Base-by-base conservation (phyloP, 2,888 invertebrate genomes). In the Drosophila macrothrix region DNA sequence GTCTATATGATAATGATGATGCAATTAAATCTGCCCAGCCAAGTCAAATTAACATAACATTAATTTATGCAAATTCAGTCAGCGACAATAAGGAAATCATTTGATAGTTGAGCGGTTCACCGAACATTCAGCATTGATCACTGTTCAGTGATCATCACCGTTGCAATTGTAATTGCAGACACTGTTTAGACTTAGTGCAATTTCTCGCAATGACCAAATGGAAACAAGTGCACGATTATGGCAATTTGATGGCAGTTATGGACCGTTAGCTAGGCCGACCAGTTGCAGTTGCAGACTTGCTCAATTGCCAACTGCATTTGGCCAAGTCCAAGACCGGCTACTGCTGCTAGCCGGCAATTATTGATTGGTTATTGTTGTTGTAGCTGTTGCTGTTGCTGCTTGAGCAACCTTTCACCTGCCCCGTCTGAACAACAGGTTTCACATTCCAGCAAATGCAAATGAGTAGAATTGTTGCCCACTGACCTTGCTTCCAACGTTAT, bases 201-300 rank as follows among this genome's bases (percentile, higher is more conserved):
- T 80, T 84, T 88, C 85, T 88, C 80, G 80, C 69, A 77, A 84
- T 87, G 90, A 70, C 80, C 83, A 85, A 84, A 80, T 80, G 78
- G 68, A 78, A 76, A 69, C 88, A 71, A 74, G 69, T 83, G 72
- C 76, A 55, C 76, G 73, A 89, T 86, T 86, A 86, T 90, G 82
- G 89, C 85, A 77, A 85, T 80, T 89, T 80, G 59, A 35, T 69
- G 76, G 76, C 82, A 62, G 67, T 78, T 83, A 85, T 84, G 86
- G 80, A 65, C 81, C 63, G 82, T 53, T 62, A 68, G 65, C 46
- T 35, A 37, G 73, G 54, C 84, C 73, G 73, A 62, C 84, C 75
- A 71, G 64, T 82, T 79, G 72, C 80, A 66, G 43, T 62, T 68
- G 66, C 65, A 54, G 54, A 71, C 84, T 83, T 53, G 84, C 63